Conservation (phyloP, 1,140 invertebrate genomes). For the Euschistus heros region DNA sequence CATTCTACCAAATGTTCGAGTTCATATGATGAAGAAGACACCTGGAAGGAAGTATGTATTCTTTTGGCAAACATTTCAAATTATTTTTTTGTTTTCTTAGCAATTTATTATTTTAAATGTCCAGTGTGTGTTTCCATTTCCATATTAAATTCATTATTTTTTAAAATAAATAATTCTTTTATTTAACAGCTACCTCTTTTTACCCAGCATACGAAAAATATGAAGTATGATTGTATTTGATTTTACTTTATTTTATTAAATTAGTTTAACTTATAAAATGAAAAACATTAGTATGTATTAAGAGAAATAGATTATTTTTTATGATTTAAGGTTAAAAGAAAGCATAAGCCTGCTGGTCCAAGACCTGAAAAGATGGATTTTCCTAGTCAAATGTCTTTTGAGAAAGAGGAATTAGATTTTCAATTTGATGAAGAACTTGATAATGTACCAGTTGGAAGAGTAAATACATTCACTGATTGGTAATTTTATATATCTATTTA, state of each 20-base stretch:
- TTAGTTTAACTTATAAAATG: no score
- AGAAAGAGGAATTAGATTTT: slow-evolving; percentile 70
- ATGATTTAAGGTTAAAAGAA: slow-evolving; percentile 40
- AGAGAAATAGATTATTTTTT: neutral
- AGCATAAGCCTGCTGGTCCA: slow-evolving; percentile 36
- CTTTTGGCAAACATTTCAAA: neutral
- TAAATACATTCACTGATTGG: slow-evolving; percentile 73
- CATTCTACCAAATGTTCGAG: no score
- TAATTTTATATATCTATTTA: slow-evolving; percentile 33
- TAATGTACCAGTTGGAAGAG: slow-evolving; percentile 54
- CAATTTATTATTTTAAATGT: no score
- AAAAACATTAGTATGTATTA: neutral
- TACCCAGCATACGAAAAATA: no score
- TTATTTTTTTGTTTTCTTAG: neutral
- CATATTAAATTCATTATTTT: no score
- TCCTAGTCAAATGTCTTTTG: slow-evolving; percentile 27
- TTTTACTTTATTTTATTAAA: no score
- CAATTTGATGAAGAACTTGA: slow-evolving; percentile 91
- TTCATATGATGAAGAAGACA: neutral
- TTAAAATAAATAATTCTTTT: no score
- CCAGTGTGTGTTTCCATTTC: no score
- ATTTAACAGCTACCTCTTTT: no score
- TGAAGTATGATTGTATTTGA: no score
- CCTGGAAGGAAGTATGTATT: neutral
- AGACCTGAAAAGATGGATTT: slow-evolving; percentile 20